Evolutionary conservation across 2,888 invertebrate species (phyloP).

Genomic region (Polydrusus pterygomalis): DNA sequence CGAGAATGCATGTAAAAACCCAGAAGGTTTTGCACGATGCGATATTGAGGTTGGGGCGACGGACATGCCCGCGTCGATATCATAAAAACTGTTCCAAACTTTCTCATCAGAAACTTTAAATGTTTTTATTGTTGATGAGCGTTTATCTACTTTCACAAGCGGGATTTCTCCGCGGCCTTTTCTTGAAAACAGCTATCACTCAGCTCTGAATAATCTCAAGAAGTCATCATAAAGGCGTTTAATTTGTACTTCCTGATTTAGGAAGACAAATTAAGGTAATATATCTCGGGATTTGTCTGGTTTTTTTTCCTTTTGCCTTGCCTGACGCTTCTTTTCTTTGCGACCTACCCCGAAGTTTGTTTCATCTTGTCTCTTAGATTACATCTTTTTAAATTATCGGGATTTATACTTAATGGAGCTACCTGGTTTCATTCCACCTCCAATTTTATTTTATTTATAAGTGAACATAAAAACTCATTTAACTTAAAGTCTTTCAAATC

Average conservation of each 20-base stretch:
- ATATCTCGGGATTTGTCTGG: conserved; percentile 55
- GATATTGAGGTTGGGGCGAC: conserved; percentile 43
- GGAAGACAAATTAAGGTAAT: conserved; percentile 57
- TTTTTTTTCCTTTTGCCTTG: conserved; percentile 51
- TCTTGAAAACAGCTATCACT: conserved; percentile 56
- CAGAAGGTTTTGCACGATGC: conserved; percentile 48
- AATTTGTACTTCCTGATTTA: conserved; percentile 58
- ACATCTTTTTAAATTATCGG: conserved; percentile 43
- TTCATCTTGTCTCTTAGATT: conserved; percentile 43
- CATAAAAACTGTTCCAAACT: conserved; percentile 64
- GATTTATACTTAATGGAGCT: conserved; percentile 40
- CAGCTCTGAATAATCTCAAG: conserved; percentile 55
- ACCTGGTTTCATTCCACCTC: conserved; percentile 16
- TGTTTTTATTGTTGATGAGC: conserved; percentile 69
- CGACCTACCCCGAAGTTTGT: conserved; percentile 46
- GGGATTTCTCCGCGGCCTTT: conserved; percentile 51
- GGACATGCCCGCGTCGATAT: conserved; percentile 52
- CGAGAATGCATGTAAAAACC: conserved; percentile 47
- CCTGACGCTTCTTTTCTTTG: conserved; percentile 44
- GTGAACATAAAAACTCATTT: conserved; percentile 28
- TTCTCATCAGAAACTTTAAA: conserved; percentile 67
- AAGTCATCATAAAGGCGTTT: conserved; percentile 58
- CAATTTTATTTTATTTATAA: conserved; percentile 18
- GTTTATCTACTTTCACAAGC: conserved; percentile 61
- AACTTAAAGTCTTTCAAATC: conserved; percentile 3